phyloP scores from a whole-genome alignment of 2,888 invertebrate species.

The Caenorhabditis becei region DNA sequence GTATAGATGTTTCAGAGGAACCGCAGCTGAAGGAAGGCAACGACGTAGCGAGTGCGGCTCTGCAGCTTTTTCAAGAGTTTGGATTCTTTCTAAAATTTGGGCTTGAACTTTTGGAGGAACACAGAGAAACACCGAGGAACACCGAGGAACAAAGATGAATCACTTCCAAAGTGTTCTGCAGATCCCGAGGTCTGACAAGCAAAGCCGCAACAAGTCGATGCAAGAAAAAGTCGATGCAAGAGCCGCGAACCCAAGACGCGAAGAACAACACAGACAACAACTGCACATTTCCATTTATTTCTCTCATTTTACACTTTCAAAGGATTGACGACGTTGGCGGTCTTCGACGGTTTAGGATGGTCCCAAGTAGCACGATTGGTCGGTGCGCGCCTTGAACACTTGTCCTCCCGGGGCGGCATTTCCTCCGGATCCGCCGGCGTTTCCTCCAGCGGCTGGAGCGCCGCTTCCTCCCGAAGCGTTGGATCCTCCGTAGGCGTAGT shows the following conservation, averaged over 20 bases:
- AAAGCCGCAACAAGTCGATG: too few relatives aligned
- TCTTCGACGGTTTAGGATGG: slow-evolving; percentile 12
- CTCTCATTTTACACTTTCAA: neutral
- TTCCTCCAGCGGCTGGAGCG: neutral
- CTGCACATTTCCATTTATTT: neutral
- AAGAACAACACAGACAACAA: too few relatives aligned
- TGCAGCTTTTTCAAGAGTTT: too few relatives aligned
- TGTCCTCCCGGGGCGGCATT: slow-evolving; percentile 39
- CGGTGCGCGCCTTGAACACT: slow-evolving; percentile 60
- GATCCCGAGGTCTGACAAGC: too few relatives aligned
- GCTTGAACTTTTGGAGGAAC: neutral
- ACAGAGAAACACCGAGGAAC: neutral
- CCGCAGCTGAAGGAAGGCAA: too few relatives aligned
- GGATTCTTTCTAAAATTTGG: too few relatives aligned
- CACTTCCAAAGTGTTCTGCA: too few relatives aligned
- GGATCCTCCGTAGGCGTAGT: slow-evolving; percentile 25
- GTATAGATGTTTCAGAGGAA: neutral
- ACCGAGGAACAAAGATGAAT: too few relatives aligned
- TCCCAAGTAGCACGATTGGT: slow-evolving; percentile 58
- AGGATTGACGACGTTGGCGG: neutral
- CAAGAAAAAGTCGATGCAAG: too few relatives aligned
- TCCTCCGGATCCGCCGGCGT: slow-evolving; percentile 17
- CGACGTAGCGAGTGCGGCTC: too few relatives aligned
- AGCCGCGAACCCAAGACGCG: too few relatives aligned
- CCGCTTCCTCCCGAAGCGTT: neutral